Percentiles rank a stretch among this genome's conserved stretches.
These are phyloP conservation scores for Stylophora pistillata DNA, from an alignment of 64 coral and sea anemone genomes.

Conservation along the genomic window DNA sequence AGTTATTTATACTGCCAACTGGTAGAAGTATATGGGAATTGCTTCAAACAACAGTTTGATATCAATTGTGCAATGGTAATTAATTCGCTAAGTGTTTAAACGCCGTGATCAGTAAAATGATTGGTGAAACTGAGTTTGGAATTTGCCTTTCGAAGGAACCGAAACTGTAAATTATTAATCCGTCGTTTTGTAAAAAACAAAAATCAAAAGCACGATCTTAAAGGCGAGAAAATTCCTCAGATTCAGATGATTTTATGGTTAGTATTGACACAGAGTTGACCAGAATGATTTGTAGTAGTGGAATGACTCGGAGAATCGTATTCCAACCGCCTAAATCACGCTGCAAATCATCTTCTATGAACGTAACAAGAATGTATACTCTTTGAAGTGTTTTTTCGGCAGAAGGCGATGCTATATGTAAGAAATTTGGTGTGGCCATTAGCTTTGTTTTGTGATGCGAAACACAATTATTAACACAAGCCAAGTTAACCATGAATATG, in stretches of 20 bases:
- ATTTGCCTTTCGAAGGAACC: not conserved
- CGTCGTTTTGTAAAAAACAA: too few relatives aligned
- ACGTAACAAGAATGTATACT: not conserved
- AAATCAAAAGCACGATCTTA: not conserved
- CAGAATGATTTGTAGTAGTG: not conserved
- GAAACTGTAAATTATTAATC: not conserved
- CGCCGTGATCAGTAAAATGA: not conserved
- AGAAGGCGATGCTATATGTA: not conserved
- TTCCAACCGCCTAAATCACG: not conserved
- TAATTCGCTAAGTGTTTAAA: not conserved
- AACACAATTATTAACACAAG: slow-evolving; percentile 13
- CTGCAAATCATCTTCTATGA: not conserved
- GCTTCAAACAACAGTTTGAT: not conserved
- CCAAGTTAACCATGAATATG: not conserved
- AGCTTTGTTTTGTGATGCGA: slow-evolving; percentile 7
- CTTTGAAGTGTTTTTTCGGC: not conserved
- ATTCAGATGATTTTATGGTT: slow-evolving; percentile 27
- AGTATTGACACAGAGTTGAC: too few relatives aligned
- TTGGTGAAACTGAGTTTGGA: not conserved
- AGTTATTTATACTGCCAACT: too few relatives aligned
- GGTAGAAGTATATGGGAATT: too few relatives aligned
- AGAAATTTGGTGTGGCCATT: not conserved
- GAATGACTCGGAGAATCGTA: slow-evolving; percentile 38
- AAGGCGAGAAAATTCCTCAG: slow-evolving; percentile 23
- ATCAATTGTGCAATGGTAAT: not conserved